phyloP scores from a whole-genome alignment of 2,113 vertebrate genomes.

The Bubo scandiacus region DNA sequence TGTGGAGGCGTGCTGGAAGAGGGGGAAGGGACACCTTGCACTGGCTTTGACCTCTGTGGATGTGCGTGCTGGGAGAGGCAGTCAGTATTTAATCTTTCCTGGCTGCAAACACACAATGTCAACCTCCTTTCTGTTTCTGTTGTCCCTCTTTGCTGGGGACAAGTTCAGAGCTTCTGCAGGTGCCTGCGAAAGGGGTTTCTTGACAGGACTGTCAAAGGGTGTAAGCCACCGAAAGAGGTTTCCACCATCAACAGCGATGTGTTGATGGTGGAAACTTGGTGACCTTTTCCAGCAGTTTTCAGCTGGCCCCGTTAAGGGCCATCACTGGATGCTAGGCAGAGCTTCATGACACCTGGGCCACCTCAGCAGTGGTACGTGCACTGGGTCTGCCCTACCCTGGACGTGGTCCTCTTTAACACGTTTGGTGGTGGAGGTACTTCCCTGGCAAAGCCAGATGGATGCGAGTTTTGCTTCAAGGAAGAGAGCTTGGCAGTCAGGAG shows the following conservation, averaged over 20 bases:
- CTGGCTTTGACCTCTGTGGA: neutral
- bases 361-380: neutral
- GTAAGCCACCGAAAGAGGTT: neutral
- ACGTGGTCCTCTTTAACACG: neutral
- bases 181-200: neutral
- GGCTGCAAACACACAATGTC: neutral
- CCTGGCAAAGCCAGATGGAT: neutral
- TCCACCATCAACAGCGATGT: neutral
- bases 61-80: rapidly evolving
- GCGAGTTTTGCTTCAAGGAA: neutral
- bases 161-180: neutral
- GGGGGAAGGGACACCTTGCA: neutral
- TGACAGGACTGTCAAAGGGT: neutral
- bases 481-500: neutral
- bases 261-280: neutral
- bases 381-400: neutral
- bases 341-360: neutral
- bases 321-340: neutral
- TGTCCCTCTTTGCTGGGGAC: neutral
- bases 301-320: neutral
- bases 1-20: neutral
- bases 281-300: neutral
- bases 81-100: neutral
- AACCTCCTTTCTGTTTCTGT: neutral
- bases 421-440: neutral